phyloP scores from a whole-genome alignment of 1,140 invertebrate species.

The Megathymus violae region DNA sequence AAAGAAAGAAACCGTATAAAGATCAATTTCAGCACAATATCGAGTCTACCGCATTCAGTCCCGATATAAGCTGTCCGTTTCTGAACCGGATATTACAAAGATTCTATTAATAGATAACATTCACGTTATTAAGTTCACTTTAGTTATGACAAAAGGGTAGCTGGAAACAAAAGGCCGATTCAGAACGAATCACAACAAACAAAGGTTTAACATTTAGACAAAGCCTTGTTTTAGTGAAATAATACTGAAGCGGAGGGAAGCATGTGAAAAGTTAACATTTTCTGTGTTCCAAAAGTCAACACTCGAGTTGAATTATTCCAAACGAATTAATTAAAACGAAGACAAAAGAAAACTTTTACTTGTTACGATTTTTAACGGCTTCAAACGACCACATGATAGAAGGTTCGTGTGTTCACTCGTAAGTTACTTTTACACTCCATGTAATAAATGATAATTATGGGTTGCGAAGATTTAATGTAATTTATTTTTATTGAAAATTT shows the following conservation, averaged over 20 bases:
- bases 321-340: constrained; percentile 29
- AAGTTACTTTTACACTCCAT: not conserved
- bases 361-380: constrained; percentile 16
- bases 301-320: constrained; percentile 30
- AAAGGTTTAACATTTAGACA: constrained; percentile 33
- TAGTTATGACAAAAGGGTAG: constrained; percentile 35
- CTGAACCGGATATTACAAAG: constrained; percentile 39
- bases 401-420: not conserved
- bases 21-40: constrained; percentile 18
- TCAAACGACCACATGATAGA: not conserved
- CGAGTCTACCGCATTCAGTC: constrained; percentile 11
- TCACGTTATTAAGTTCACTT: constrained; percentile 38
- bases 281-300: constrained; percentile 23
- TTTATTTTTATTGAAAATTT: not conserved
- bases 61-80: constrained; percentile 31
- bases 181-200: constrained; percentile 23
- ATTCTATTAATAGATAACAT: constrained; percentile 46
- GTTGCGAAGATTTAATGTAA: not conserved
- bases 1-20: constrained; percentile 17
- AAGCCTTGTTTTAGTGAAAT: constrained; percentile 37
- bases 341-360: constrained; percentile 15
- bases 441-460: not conserved
- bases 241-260: constrained; percentile 32
- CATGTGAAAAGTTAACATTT: constrained; percentile 26
- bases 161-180: constrained; percentile 22